Base-by-base conservation (phyloP, 2,113 vertebrate species). In the Oreochromis niloticus region DNA sequence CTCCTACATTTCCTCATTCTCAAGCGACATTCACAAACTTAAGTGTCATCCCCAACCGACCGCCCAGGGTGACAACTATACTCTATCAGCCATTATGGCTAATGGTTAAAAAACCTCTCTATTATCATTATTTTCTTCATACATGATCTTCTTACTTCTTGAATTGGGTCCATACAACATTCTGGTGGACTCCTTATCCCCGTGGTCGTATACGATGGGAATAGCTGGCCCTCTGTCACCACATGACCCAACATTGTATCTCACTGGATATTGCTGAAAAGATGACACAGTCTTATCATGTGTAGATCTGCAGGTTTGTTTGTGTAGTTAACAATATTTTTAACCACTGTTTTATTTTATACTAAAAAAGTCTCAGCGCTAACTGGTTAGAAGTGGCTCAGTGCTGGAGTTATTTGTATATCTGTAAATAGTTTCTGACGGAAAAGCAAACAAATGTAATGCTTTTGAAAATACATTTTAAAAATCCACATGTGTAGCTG, bases 211-310 rank as follows among this genome's bases (percentile, higher is more conserved):
- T 79, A 87, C 57, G 7, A 91, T 91, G 36, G 82, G 86, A 85
- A 85, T 3, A 61, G 68, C 57, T 56, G 90, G 85, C 7, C 89
- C 87, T 80, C 82, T 89, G 52, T 85, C 19, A 6, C 11, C 7
- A 30, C 1, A 39, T 0, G 81, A 36, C 39, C 81, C 89, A 68
- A 80, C 1, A 2, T 89, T 89, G 81, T 87, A 87, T 80, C 52
- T 91, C 43, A 89, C 87, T 82, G 90, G 90, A 89, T 43, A 80
- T 87, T 41, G 59, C 89, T 88, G 61, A 6, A 85, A 63, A 7
- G 71, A 75, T 55, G 6, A 43, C 1, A 55, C 13, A 59, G 12
- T 39, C 4, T 80, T 56, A 3, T 19, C 0, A 7, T 14, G 4
- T 16, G 7, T 32, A 54, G 48, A 79, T 7, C 30, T 54, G 30